Base-by-base conservation (phyloP, 2,797 vertebrate genomes). In the Characodon lateralis region DNA sequence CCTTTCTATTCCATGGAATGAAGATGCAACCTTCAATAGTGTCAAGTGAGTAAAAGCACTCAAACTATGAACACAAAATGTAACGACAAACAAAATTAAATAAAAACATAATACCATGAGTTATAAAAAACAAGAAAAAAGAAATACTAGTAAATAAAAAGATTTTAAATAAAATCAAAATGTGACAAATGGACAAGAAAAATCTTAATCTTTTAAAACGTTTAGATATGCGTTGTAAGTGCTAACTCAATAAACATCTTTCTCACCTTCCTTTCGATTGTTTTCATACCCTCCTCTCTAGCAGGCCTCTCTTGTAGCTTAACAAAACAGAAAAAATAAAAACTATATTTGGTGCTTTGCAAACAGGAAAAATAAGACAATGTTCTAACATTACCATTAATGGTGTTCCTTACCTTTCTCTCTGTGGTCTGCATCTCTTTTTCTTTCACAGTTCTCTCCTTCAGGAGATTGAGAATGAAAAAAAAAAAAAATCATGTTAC, bases 1-100 rank as follows among this genome's bases (percentile, higher is more conserved):
- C 98, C 98, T 99, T 99, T 98, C 96, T 97, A 95, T 95, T 99
- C 98, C 98, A 99, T 85, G 96, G 97, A 94, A 97, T 95, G 96
- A 99, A 97, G 97, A 97, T 96, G 95, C 98, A 99, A 97, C 98
- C 98, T 93, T 97, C 96, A 96, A 96, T 92, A 92, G 96, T 96
- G 94, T 97, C 97, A 94, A 96, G 96, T 95, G 97, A 96, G 94
- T 96, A 96, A 95, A 96, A 97, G 94, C 96, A 97, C 94, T 96
- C 96, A 97, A 96, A 97, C 98, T 99, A 98, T 92, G 93, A 96
- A 96, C 75, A 95, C 94, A 96, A 96, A 96, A 84, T 86, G 88
- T 83, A 88, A 91, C 74, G 89, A 91, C 90, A 88, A 51, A 87
- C 80, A 84, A 59, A 86, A 48, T 63, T 6, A 71, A 78, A 63